These are phyloP conservation scores for Phaonia tiefii DNA, from an alignment of 2,888 invertebrate species.

Conservation along the genomic window DNA sequence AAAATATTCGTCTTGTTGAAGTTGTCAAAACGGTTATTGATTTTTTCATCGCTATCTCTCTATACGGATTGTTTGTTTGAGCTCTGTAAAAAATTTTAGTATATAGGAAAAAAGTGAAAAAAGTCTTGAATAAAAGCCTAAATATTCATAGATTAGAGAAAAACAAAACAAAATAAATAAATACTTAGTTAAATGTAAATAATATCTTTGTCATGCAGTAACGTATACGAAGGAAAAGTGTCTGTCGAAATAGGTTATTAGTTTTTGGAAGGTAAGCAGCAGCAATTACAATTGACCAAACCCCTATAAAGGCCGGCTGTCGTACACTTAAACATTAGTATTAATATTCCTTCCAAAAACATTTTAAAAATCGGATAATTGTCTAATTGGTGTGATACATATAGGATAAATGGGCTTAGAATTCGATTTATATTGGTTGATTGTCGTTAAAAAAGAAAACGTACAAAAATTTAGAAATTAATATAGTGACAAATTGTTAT, in stretches of 20 bases:
- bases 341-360: too few species aligned
- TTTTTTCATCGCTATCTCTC: conserved; percentile 12
- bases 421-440: too few species aligned
- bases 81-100: conserved; percentile 30
- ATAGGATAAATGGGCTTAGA: too few species aligned
- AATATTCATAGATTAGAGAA: conserved; percentile 2
- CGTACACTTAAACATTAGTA: conserved; percentile 34
- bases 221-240: conserved; percentile 27
- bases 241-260: conserved; percentile 23
- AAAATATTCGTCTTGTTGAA: conserved; percentile 16
- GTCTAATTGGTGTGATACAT: too few species aligned
- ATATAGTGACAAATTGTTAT: conserved; percentile 32
- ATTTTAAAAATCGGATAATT: too few species aligned
- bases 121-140: background rate
- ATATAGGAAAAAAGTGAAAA: conserved; percentile 19
- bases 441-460: too few species aligned
- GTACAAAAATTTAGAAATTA: conserved; percentile 2
- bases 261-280: conserved; percentile 25
- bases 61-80: background rate
- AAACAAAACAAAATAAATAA: conserved; percentile 1
- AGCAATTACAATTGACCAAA: conserved; percentile 31
- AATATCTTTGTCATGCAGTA: background rate
- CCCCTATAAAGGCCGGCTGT: conserved; percentile 51
- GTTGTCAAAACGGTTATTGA: conserved; percentile 34
- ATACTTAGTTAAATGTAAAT: conserved; percentile 3